Conservation (phyloP, 2,113 vertebrate genomes). For the Anseranas semipalmata region DNA sequence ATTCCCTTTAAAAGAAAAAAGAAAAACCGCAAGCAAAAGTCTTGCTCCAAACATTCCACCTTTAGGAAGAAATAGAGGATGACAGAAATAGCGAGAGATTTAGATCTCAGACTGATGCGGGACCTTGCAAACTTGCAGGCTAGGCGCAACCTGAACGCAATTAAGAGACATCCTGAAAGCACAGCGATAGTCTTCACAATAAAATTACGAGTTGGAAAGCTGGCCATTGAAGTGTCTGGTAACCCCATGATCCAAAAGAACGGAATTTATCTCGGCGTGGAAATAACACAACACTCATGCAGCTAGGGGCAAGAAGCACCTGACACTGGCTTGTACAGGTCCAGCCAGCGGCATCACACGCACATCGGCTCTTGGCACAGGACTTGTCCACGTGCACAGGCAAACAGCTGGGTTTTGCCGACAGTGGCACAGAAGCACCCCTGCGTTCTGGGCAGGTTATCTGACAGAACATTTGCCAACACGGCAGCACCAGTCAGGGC, state of each 20-base stretch:
- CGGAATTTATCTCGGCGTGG: not conserved
- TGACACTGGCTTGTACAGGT: not conserved
- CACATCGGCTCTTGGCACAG: not conserved
- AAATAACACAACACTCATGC: not conserved
- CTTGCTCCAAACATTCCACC: not conserved
- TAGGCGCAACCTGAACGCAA: not conserved
- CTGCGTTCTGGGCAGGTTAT: accelerated
- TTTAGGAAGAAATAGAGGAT: not conserved
- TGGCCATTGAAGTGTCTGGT: not conserved
- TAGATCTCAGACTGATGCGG: not conserved
- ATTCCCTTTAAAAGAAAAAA: not conserved
- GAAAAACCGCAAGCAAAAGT: not conserved
- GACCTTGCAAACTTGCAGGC: not conserved
- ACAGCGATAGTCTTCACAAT: not conserved
- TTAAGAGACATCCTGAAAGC: not conserved
- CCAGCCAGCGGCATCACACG: not conserved
- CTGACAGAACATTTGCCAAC: not conserved
- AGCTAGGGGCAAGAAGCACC: not conserved
- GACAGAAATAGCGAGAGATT: not conserved
- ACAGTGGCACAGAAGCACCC: accelerated
- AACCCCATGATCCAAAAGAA: not conserved
- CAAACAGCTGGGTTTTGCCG: not conserved
- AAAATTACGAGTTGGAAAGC: not conserved
- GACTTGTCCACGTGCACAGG: not conserved
- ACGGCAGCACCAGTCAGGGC: not conserved